These are phyloP conservation scores for Caprella mutica DNA, from an alignment of 2,888 invertebrate genomes.

Conservation along the genomic window DNA sequence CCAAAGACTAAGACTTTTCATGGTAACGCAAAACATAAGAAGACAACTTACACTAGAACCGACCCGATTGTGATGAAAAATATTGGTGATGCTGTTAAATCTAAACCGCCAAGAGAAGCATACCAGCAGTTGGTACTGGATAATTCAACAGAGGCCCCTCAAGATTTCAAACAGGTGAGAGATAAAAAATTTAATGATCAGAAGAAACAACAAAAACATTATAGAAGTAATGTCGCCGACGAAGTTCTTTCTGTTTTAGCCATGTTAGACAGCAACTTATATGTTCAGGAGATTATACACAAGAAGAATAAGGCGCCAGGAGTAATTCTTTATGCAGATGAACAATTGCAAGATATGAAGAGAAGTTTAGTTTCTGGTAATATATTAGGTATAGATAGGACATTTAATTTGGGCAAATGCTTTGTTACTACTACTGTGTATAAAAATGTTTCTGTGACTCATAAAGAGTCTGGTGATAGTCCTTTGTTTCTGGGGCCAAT, in stretches of 20 bases:
- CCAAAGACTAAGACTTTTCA: not conserved
- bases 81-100: not conserved
- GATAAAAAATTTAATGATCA: not conserved
- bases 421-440: conserved; percentile 1
- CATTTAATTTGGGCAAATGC: conserved; percentile 3
- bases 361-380: not conserved
- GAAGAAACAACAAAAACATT: not conserved
- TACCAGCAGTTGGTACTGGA: not conserved
- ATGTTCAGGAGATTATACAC: not conserved
- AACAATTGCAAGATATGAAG: not conserved
- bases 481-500: conserved; percentile 2
- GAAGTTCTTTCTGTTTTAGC: not conserved
- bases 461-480: not conserved
- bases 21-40: not conserved
- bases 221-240: not conserved
- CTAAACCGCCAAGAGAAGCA: not conserved
- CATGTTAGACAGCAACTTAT: not conserved
- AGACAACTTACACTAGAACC: not conserved
- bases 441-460: not conserved
- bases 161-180: not conserved
- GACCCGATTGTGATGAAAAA: not conserved
- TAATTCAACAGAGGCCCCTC: not conserved
- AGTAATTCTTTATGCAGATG: not conserved
- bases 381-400: conserved; percentile 8
- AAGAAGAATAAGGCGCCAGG: not conserved